These are phyloP conservation scores for Mixornis gularis DNA, from an alignment of 2,113 vertebrate genomes.

Conservation along the genomic window DNA sequence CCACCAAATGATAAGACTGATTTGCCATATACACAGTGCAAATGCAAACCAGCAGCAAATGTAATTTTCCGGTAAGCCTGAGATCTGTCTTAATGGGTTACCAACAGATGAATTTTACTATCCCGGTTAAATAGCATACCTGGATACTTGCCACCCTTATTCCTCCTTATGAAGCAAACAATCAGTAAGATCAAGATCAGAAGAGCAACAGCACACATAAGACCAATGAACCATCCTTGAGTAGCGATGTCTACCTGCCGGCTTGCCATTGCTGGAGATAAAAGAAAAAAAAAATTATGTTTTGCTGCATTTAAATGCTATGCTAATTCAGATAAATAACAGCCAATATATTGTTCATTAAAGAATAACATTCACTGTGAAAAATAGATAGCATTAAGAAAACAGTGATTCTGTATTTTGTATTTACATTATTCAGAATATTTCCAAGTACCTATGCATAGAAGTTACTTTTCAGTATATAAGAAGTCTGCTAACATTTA, in stretches of 20 bases:
- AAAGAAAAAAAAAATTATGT: background rate
- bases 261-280: constrained; percentile 86
- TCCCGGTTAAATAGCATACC: constrained; percentile 71
- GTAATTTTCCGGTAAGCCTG: background rate
- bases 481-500: background rate
- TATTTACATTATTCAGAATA: background rate
- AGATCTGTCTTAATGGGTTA: background rate
- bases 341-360: background rate
- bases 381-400: background rate
- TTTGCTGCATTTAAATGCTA: background rate
- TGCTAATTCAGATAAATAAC: background rate
- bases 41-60: background rate
- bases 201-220: constrained; percentile 97
- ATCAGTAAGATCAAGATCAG: constrained; percentile 96
- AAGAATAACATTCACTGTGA: background rate
- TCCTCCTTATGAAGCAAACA: constrained; percentile 97
- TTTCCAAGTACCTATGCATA: background rate
- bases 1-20: background rate
- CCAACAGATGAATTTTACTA: background rate
- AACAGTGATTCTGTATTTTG: background rate
- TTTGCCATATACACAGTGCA: background rate
- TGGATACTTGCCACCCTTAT: constrained; percentile 98
- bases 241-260: constrained; percentile 96
- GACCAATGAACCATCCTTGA: constrained; percentile 98
- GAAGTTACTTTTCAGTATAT: background rate